Evolutionary conservation across 2,888 invertebrate species (phyloP), one percentile per base, ranked within the genome.

Genomic region (Schrankia costaestrigalis): DNA sequence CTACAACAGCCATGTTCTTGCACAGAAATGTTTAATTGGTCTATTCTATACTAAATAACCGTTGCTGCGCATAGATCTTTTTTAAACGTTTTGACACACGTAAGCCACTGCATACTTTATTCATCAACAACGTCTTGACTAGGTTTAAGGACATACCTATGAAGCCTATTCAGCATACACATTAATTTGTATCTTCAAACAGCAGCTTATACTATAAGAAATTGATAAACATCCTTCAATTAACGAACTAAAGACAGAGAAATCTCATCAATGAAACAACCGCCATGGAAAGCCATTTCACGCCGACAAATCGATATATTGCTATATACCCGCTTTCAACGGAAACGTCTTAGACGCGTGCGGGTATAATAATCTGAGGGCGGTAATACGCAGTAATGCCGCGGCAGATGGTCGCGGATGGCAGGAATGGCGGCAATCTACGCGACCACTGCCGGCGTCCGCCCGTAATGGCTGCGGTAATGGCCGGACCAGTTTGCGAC

Each of bases 281-380:
- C 45, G 34, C 54, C 35, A 23, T 29, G 8, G 38, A 34, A 29
- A 31, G 40, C 42, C 51, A 54, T 63, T 62, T 56, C 44, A 54
- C 58, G 54, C 61, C 39, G 39, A 31, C 56, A 46, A 54, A 57
- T 43, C 40, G 37, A 19, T 15, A 22, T 32, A 29, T 35, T 45
- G 37, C 46, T 26, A 41, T 42, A 56, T 59, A 50, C 46, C 52
- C 38, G 43, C 53, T 51, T 48, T 56, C 32, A 61, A 49, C 56
- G 55, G 56, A 62, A 58, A 51, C 49, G 38, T 29, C 39, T 36
- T 33, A 26, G 65, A 61, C 78, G 78, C 78, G 76, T 76, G 78
- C 76, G 62, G 46, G 46, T 42, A 56, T 71, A 73, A 75, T 78
- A 43, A 53, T 63, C 66, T 63, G 68, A 67, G 70, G 70, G 70